Evolutionary conservation across 1,140 invertebrate genomes (phyloP), one percentile per base, ranked within the genome.

Genomic region (Scaptomyza pallida): DNA sequence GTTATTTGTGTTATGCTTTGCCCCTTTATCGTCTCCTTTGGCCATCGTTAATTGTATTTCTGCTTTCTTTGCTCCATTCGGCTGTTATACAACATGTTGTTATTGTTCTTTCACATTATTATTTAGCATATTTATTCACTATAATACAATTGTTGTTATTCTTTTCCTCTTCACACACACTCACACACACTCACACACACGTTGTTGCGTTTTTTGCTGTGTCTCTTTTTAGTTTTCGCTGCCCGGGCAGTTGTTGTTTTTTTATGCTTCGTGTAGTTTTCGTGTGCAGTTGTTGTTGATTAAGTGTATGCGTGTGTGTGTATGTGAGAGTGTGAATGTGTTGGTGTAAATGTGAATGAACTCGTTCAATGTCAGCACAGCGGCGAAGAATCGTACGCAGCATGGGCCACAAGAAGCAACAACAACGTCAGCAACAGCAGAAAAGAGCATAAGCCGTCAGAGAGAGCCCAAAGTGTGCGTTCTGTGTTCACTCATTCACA

Each of bases 321-420:
- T 35, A 57, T 61, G 56, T 17, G 50, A 9, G 45, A 13, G 35
- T 47, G 33, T 50, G 60, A 33, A 30, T 70, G 47, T 56, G 56
- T 72, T 17, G 41, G 62, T 61, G 63, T 62, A 88, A 89, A 89
- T 76, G 90, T 90, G 88, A 91, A 91, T 91, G 90, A 91, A 91
- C 90, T 89, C 90, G 89, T 91, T 91, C 90, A 91, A 91, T 91
- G 90, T 91, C 90, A 91, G 73, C 62, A 43, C 57, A 35, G 63
- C 70, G 56, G 68, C 78, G 72, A 67, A 70, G 68, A 64, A 82
- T 62, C 59, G 69, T 72, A 75, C 83, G 78, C 78, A 82, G 75
- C 80, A 85, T 79, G 78, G 68, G 72, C 72, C 80, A 60, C 68
- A 68, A 78, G 48, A 26, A 26, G 23, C 23, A 26, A 26, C 23